phyloP scores from a whole-genome alignment of 2,888 invertebrate genomes.

The Epirrhoe alternata region DNA sequence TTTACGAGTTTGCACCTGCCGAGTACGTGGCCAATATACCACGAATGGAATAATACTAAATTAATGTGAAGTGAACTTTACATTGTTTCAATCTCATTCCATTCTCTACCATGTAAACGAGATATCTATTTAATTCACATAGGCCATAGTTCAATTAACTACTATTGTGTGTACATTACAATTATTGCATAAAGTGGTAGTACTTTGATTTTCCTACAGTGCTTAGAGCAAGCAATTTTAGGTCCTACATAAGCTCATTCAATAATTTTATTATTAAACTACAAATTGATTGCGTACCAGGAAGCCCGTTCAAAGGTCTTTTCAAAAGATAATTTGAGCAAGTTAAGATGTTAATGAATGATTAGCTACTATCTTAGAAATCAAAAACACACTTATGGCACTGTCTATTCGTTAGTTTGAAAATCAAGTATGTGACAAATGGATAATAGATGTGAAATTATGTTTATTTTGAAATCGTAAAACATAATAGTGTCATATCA shows the following conservation, averaged over 20 bases:
- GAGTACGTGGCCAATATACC: not conserved
- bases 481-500: slow-evolving; percentile 2
- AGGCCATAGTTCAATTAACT: not conserved
- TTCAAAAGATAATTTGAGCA: slow-evolving; percentile 66
- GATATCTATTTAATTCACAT: not conserved
- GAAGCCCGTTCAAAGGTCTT: slow-evolving; percentile 71
- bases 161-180: not conserved
- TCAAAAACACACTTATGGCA: slow-evolving; percentile 74
- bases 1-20: not conserved
- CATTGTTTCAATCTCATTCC: not conserved
- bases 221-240: slow-evolving; percentile 14
- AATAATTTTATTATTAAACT: slow-evolving; percentile 34
- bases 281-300: slow-evolving; percentile 62
- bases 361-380: slow-evolving; percentile 33
- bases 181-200: slow-evolving; percentile 4
- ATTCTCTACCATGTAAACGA: not conserved
- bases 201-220: slow-evolving; percentile 6
- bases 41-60: not conserved
- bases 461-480: slow-evolving; percentile 2
- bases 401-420: slow-evolving; percentile 75
- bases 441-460: slow-evolving; percentile 13
- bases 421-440: slow-evolving; percentile 46
- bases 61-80: not conserved
- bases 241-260: slow-evolving; percentile 37
- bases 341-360: slow-evolving; percentile 58